Base-by-base conservation (phyloP, 2,888 invertebrate species). In the Hydropsyche betteni region DNA sequence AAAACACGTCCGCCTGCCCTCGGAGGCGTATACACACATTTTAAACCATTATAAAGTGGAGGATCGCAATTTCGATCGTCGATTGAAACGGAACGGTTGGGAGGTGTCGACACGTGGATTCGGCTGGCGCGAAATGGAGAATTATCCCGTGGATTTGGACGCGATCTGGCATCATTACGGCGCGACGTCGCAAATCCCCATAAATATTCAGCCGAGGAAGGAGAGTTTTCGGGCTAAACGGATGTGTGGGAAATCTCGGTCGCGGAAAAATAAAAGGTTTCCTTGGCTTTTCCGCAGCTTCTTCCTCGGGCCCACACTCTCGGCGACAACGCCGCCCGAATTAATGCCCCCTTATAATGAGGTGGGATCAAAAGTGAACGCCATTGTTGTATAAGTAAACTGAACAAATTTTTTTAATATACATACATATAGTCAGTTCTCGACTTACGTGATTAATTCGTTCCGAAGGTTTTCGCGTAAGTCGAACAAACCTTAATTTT, bases 221-320 rank as follows among this genome's bases (percentile, higher is more conserved):
- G 82, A 82, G 83, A 83, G 83, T 83, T 81, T 81, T 82, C 82
- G 81, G 44, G 83, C 80, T 80, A 64, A 70, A 71, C 36, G 64
- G 64, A 64, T 64, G 36, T 64, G 64, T 36, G 36, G 36, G 34
- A 36, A 64, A 64, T 64, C 64, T 64, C 64, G 64, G 34, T 36
- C 64, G 10, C 64, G 64, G 34, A 64, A 64, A 64, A 64, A 44
- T 44, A 44, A 44, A 44, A 10, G 6, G 44, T 44, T 10, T 44
- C 44, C 44, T 44, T 8, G 44, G 44, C 44, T 44, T 44, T 44
- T 6, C 10, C 44, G 44, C 44, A 44, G 6, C 44, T 10, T 3
- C 16, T 34, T 36, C 33, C 34, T 55, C 16, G 6, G 64, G 64
- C 44, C 36, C 16, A 64, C 64, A 64, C 34, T 55, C 16, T 55